Evolutionary conservation across 2,797 vertebrate genomes (phyloP).

Genomic region (Vespertilio murinus): DNA sequence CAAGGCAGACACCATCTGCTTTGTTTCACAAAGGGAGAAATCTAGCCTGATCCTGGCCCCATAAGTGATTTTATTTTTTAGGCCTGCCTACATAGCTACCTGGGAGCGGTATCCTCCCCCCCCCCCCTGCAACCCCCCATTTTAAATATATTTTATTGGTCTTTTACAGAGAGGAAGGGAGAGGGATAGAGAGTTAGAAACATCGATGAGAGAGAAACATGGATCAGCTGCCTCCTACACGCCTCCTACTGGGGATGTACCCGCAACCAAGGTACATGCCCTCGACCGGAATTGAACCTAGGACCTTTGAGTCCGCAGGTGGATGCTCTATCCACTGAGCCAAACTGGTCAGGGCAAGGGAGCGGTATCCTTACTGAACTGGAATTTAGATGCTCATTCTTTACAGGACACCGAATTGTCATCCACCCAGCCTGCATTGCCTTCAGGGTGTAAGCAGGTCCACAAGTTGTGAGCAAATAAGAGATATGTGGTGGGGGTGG

Average conservation of each 20-base stretch:
- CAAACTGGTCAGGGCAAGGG: too few relatives aligned
- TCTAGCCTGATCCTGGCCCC: neutral
- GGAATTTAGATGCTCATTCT: neutral
- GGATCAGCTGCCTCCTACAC: too few relatives aligned
- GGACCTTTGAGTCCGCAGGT: too few relatives aligned
- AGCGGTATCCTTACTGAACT: neutral
- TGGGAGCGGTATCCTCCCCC: neutral
- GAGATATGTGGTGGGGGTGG: neutral
- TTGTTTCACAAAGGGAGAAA: neutral
- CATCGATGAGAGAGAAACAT: too few relatives aligned
- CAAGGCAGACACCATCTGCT: neutral
- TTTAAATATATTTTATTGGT: too few relatives aligned
- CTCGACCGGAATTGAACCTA: too few relatives aligned
- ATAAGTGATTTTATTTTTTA: neutral
- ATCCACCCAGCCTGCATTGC: neutral
- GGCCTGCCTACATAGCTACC: neutral
- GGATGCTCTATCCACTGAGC: too few relatives aligned
- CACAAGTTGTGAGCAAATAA: neutral
- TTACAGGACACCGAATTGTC: neutral
- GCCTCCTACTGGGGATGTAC: too few relatives aligned
- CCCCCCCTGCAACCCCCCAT: too few relatives aligned
- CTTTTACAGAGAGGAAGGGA: too few relatives aligned
- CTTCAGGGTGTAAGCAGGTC: neutral
- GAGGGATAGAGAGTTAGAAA: too few relatives aligned
- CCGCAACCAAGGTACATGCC: too few relatives aligned